phyloP scores from a whole-genome alignment of 1,140 invertebrate species.

The Drosophila persimilis region DNA sequence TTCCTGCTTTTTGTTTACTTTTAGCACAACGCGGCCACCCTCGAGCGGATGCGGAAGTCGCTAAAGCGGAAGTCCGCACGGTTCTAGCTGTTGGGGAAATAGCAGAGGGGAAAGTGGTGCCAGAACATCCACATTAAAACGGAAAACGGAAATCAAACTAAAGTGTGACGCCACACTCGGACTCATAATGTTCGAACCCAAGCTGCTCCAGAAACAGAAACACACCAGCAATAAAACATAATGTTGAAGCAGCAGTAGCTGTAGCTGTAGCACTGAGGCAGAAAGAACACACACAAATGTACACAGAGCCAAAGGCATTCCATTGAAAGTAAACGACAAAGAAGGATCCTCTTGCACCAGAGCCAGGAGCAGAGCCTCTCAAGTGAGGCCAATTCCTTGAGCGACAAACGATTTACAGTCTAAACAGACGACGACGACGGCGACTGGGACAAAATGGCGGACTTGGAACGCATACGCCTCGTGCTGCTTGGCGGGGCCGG shows the following conservation, averaged over 20 bases:
- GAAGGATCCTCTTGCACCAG: not conserved
- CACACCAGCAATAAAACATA: constrained; percentile 37
- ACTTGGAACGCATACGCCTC: constrained; percentile 92
- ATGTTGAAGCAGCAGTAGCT: too few relatives aligned
- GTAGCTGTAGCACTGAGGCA: too few relatives aligned
- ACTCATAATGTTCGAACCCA: constrained; percentile 18
- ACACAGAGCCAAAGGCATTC: too few relatives aligned
- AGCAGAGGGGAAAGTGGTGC: constrained; percentile 40
- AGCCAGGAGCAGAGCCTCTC: constrained; percentile 5
- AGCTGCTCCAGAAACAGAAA: constrained; percentile 49
- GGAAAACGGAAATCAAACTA: constrained; percentile 43
- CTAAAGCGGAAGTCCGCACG: constrained; percentile 46
- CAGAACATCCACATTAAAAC: constrained; percentile 26
- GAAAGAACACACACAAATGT: too few relatives aligned
- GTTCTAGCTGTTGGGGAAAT: constrained; percentile 24
- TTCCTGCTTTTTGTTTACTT: constrained; percentile 36
- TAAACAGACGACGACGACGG: constrained; percentile 24
- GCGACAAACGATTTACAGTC: constrained; percentile 48
- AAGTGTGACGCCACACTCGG: too few relatives aligned
- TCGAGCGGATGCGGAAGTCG: constrained; percentile 59
- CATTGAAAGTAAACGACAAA: constrained; percentile 29
- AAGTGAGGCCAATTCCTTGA: constrained; percentile 27
- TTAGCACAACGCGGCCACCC: constrained; percentile 19
- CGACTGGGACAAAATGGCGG: constrained; percentile 83
- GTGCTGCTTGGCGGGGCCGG: constrained; percentile 92